phyloP scores from a whole-genome alignment of 1,140 invertebrate genomes.

The Platyscapa corneri region DNA sequence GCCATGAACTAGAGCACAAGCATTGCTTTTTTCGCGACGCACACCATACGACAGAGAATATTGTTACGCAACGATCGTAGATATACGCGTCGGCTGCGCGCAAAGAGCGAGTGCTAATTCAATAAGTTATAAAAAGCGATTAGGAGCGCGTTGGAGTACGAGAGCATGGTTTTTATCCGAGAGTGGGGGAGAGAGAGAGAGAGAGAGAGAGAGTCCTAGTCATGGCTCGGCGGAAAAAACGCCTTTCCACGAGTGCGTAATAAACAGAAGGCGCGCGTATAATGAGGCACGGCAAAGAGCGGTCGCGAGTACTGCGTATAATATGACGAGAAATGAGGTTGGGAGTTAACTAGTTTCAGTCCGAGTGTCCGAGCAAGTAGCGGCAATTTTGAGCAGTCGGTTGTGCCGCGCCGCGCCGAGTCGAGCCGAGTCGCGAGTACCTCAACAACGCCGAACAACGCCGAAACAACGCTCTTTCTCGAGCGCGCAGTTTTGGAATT shows the following conservation, averaged over 20 bases:
- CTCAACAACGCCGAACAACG: too few species aligned
- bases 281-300: constrained; percentile 5
- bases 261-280: constrained; percentile 1
- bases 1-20: too few species aligned
- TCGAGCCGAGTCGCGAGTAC: too few species aligned
- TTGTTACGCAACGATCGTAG: background rate
- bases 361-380: background rate
- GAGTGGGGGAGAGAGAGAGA: background rate
- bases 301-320: background rate
- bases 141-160: background rate
- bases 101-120: background rate
- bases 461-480: too few species aligned
- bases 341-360: constrained; percentile 23
- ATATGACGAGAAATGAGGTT: constrained; percentile 47
- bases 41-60: background rate
- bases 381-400: constrained; percentile 7
- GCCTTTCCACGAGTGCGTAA: constrained; percentile 26
- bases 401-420: too few species aligned
- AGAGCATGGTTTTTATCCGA: background rate
- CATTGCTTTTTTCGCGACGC: too few species aligned
- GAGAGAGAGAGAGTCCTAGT: background rate
- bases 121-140: background rate
- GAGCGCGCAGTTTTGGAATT: background rate
- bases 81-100: too few species aligned
- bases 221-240: background rate